phyloP scores from a whole-genome alignment of 2,888 invertebrate species.

The Caenorhabditis panamensis region DNA sequence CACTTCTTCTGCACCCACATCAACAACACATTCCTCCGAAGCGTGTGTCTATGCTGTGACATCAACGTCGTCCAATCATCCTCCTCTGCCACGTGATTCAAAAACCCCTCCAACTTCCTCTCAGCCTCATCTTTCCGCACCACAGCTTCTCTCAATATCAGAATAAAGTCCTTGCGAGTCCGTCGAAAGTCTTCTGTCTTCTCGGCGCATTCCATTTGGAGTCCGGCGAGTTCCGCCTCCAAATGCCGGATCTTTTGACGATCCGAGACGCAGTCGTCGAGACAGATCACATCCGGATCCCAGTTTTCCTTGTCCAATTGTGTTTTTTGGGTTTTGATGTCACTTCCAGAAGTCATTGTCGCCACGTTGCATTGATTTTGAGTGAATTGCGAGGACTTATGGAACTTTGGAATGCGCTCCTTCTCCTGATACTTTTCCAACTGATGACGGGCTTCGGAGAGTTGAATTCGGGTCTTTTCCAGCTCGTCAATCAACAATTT shows the following conservation, averaged over 20 bases:
- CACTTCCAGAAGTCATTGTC: constrained; percentile 41
- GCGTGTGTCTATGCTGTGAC: constrained; percentile 41
- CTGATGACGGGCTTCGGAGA: neutral
- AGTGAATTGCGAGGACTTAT: constrained; percentile 19
- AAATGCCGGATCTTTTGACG: neutral
- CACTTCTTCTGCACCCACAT: constrained; percentile 56
- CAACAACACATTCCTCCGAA: constrained; percentile 51
- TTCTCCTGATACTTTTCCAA: constrained; percentile 11
- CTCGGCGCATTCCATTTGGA: constrained; percentile 20
- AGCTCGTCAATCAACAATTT: constrained; percentile 12
- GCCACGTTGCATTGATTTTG: neutral
- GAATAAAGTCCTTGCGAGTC: constrained; percentile 53
- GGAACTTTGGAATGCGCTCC: neutral
- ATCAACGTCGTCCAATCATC: constrained; percentile 54
- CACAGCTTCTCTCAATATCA: constrained; percentile 50
- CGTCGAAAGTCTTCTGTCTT: constrained; percentile 47
- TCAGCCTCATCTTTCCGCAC: constrained; percentile 46
- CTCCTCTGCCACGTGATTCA: constrained; percentile 32
- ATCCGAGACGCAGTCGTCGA: neutral
- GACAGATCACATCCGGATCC: constrained; percentile 46
- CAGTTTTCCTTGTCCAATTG: constrained; percentile 41
- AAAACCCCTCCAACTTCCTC: constrained; percentile 10
- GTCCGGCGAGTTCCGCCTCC: constrained; percentile 7
- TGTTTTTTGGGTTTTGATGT: too few species aligned
- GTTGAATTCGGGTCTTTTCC: constrained; percentile 3